Evolutionary conservation across 2,113 vertebrate species (phyloP), one percentile per base, ranked within the genome.

Genomic region (Calidris pygmaea): DNA sequence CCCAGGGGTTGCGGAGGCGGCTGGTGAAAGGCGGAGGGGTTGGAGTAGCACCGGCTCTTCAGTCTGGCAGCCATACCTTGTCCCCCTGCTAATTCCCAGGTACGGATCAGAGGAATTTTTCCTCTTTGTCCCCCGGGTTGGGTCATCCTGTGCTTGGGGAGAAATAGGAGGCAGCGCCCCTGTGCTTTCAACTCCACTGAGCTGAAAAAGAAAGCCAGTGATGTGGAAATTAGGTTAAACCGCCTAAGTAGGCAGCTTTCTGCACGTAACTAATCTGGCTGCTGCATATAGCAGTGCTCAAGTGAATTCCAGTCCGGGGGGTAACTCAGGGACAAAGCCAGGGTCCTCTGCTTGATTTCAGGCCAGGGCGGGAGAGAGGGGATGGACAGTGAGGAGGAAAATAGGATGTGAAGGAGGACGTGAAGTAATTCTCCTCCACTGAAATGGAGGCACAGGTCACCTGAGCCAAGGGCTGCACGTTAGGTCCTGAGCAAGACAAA

Each of bases 151-250:
- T 71, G 24, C 47, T 75, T 45, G 27, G 75, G 75, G 62, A 93
- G 86, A 86, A 91, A 83, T 39, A 77, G 84, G 91, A 96, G 96
- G 89, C 72, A 92, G 74, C 76, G 95, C 76, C 74, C 34, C 71
- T 56, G 66, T 0, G 1, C 87, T 90, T 93, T 94, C 92, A 89
- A 87, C 76, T 96, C 58, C 73, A 70, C 81, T 95, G 93, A 95
- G 82, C 87, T 45, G 93, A 87, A 71, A 86, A 96, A 89, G 93
- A 89, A 95, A 93, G 79, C 26, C 90, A 94, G 85, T 76, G 89
- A 93, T 94, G 95, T 74, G 89, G 90, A 93, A 89, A 97, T 95
- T 92, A 97, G 96, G 89, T 93, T 94, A 97, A 97, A 94, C 94
- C 45, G 77, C 77, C 81, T 92, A 95, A 95, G 87, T 81, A 95